A percentile compares a stretch with the other conserved stretches of the same genome.
Conservation (phyloP, 1,140 invertebrate genomes). For the Procambarus virginalis region DNA sequence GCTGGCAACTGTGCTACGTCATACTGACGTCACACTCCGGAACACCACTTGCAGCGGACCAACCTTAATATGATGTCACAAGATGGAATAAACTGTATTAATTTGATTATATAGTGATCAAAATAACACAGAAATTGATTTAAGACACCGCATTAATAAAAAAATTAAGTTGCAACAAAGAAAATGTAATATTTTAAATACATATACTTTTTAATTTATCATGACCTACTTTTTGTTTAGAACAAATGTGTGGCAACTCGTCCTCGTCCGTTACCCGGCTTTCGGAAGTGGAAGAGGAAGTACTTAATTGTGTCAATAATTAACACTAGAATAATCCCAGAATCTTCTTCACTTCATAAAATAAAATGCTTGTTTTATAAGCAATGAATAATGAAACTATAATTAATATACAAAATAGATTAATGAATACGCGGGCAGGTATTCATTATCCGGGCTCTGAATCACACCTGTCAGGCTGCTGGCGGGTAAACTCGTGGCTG, state of each 20-base stretch:
- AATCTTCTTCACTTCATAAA: background rate
- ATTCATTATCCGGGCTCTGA: no score
- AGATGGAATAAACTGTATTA: background rate
- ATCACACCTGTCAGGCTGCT: background rate
- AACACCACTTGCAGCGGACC: background rate
- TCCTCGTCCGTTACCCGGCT: background rate
- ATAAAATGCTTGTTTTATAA: background rate
- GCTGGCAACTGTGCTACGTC: background rate
- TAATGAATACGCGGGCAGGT: no score
- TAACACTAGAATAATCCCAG: background rate
- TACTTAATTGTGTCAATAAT: background rate
- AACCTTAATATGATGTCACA: background rate
- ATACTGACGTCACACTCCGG: background rate
- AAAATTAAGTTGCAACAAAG: no score
- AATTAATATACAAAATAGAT: no score
- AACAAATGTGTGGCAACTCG: background rate
- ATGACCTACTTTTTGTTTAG: background rate
- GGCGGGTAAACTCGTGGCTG: background rate
- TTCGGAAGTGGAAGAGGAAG: background rate
- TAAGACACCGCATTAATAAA: no score
- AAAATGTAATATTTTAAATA: no score
- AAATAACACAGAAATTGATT: background rate
- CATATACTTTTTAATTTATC: no score
- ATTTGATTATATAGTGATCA: background rate
- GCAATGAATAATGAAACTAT: no score